These are phyloP conservation scores for Planococcus citri DNA, from an alignment of 1,140 invertebrate species.

Conservation along the genomic window DNA sequence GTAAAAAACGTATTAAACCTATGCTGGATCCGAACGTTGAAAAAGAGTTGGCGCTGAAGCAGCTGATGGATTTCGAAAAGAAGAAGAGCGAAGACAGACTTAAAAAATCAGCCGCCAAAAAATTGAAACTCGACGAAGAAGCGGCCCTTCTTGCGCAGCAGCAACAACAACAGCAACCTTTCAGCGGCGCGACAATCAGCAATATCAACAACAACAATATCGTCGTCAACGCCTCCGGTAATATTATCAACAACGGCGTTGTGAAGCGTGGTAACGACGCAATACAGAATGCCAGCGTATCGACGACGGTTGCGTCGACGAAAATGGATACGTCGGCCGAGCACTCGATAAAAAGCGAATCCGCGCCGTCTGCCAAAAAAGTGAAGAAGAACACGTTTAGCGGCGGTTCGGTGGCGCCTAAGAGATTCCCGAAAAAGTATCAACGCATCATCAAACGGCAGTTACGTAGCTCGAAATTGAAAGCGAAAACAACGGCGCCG, in stretches of 20 bases:
- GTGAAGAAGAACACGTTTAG: neutral
- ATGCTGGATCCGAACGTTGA: constrained; percentile 35
- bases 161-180: constrained; percentile 21
- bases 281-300: neutral
- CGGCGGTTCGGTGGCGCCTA: neutral
- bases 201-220: no score
- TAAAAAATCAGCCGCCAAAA: constrained; percentile 22
- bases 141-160: neutral
- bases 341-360: neutral
- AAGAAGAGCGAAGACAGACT: constrained; percentile 26
- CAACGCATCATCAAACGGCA: neutral
- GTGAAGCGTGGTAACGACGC: neutral
- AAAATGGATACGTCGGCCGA: no score
- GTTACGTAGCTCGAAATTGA: neutral
- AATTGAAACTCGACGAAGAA: constrained; percentile 21
- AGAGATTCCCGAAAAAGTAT: constrained; percentile 1
- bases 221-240: neutral
- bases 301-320: neutral
- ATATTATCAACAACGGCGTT: neutral
- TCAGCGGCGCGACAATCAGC: no score
- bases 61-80: constrained; percentile 36
- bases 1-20: constrained; percentile 22
- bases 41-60: constrained; percentile 40
- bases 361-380: neutral
- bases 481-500: neutral